A percentile compares a stretch with the other conserved stretches of the same genome.
Conservation (phyloP, 1,140 invertebrate genomes). For the Leptoteleia sp. region DNA sequence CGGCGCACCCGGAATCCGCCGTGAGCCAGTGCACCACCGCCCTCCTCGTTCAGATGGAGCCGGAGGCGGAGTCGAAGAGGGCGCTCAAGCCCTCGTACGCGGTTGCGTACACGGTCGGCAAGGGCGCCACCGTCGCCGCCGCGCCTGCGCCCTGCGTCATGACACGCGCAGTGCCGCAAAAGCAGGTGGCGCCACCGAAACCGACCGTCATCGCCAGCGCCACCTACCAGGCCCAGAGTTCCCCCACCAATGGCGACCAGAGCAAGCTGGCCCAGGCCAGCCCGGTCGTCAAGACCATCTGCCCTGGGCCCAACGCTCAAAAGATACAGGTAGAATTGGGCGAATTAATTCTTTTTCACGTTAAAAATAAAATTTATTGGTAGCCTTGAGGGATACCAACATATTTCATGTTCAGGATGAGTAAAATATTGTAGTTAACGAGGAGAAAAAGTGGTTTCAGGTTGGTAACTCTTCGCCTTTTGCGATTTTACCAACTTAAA, state of each 20-base stretch:
- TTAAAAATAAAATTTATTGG: too few relatives aligned
- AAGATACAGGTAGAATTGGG: conserved; percentile 34
- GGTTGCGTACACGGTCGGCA: conserved; percentile 20
- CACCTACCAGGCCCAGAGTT: conserved; percentile 20
- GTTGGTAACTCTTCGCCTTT: too few relatives aligned
- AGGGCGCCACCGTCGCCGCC: not conserved
- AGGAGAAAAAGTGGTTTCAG: too few relatives aligned
- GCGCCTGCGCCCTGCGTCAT: conserved; percentile 3
- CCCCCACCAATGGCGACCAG: not conserved
- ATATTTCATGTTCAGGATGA: too few relatives aligned
- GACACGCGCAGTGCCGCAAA: conserved; percentile 16
- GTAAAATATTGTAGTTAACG: too few relatives aligned
- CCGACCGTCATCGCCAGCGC: conserved; percentile 25
- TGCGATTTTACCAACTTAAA: too few relatives aligned
- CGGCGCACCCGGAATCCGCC: conserved; percentile 69
- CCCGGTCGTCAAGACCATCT: conserved; percentile 25
- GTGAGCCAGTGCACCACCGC: conserved; percentile 66
- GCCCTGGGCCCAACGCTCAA: conserved; percentile 20
- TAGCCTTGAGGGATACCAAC: too few relatives aligned
- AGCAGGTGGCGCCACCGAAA: conserved; percentile 18
- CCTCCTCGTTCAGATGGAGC: conserved; percentile 71
- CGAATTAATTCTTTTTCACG: too few relatives aligned
- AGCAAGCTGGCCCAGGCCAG: conserved; percentile 11
- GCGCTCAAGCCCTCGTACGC: conserved; percentile 41
- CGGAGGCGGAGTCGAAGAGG: conserved; percentile 48